These are phyloP conservation scores for Molorchus minor DNA, from an alignment of 2,888 invertebrate genomes.

Conservation along the genomic window DNA sequence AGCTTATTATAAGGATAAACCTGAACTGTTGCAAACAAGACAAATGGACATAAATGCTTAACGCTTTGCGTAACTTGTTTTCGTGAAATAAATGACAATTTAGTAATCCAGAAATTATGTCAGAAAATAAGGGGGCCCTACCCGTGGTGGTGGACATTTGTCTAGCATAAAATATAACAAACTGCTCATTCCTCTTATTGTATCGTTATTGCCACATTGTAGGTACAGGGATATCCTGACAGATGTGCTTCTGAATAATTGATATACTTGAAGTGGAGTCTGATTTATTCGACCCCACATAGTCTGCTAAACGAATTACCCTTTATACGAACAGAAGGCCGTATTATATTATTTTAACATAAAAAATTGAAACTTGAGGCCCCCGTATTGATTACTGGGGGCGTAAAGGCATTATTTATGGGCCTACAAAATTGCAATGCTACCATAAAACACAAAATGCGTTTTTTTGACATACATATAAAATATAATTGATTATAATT, in stretches of 20 bases:
- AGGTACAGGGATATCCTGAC: conserved; percentile 56
- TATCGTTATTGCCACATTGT: conserved; percentile 47
- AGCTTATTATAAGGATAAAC: too few species aligned
- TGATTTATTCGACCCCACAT: conserved; percentile 55
- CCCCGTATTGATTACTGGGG: not conserved
- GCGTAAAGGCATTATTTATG: not conserved
- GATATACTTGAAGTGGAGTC: conserved; percentile 58
- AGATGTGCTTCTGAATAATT: conserved; percentile 61
- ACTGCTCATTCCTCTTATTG: conserved; percentile 51
- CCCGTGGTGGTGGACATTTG: conserved; percentile 43
- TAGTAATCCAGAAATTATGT: conserved; percentile 56
- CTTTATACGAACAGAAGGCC: conserved; percentile 43
- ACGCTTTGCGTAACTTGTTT: too few species aligned
- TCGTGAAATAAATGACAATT: conserved; percentile 36
- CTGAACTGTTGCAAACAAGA: too few species aligned
- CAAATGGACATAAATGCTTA: too few species aligned
- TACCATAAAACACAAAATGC: too few species aligned
- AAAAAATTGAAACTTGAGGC: conserved; percentile 25
- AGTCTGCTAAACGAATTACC: conserved; percentile 44
- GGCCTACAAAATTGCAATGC: too few species aligned
- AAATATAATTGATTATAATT: too few species aligned
- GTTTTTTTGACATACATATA: too few species aligned
- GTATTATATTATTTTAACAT: conserved; percentile 39
- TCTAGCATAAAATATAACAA: conserved; percentile 45
- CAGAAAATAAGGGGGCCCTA: conserved; percentile 42